Base-by-base conservation (phyloP, 2,888 invertebrate genomes). In the Bursaphelenchus okinawaensis region DNA sequence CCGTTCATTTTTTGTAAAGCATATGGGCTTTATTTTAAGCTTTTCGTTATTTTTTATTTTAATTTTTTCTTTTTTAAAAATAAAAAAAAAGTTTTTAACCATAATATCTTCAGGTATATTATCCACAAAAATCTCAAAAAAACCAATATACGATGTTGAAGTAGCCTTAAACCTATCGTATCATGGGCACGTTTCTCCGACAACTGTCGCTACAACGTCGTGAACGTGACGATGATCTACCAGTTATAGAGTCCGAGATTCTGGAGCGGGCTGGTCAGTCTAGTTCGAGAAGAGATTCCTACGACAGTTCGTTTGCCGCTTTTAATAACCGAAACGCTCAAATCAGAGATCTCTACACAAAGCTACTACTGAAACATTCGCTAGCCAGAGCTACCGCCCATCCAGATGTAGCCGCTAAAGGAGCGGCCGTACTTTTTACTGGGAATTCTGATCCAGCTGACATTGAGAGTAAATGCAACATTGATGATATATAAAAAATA, bases 351-450 rank as follows among this genome's bases (percentile, higher is more conserved):
- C 20, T 23, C 16, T 59, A 59, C 7, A 50, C 51, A 1, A 31
- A 26, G 8, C 50, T 59, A 22, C 19, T 59, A 20, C 12, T 40
- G 16, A 40, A 40, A 40, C 40, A 40, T 40, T 40, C 40, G 40
- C n/a, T 40, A n/a, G 40, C 40, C 3, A 1, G 40, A 40, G 40
- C 40, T 40, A n/a, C 40, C 12, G 40, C 40, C 1, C 40, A 40
- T 40, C 40, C 40, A 6, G 40, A 40, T n/a, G 40, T 40, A 12
- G 40, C 40, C 16, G 40, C 40, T 3, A 40, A 40, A 6, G 40
- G 52, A 2, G 52, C 31, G 31, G 27, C 52, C 59, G 60, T 59
- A 9, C 31, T 59, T 31, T 29, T 59, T 31, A 59, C 60, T n/a
- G 60, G 20, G 4, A 29, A 29, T 54, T 31, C 26, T 9, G 27